Base-by-base conservation (phyloP, 2,113 vertebrate species). In the Strix aluco region DNA sequence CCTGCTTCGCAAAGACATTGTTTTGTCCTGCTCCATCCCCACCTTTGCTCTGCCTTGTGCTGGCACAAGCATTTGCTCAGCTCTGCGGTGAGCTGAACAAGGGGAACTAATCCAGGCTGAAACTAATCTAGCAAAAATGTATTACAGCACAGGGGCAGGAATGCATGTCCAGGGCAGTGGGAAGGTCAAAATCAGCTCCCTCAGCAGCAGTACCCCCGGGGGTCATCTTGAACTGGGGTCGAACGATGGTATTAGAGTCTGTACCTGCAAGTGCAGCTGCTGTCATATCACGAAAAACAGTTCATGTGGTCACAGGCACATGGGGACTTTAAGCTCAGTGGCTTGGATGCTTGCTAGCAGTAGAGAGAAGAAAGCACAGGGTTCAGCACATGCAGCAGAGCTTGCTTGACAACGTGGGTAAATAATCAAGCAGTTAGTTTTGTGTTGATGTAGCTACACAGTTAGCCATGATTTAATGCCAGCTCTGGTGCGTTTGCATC, bases 361-460 rank as follows among this genome's bases (percentile, higher is more conserved):
- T 6, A 62, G 22, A 69, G 54, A 63, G n/a, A 52, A 63, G 80
- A 92, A 96, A 92, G 80, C 79, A 82, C 49, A 16, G 63, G 79
- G 65, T 81, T 95, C 86, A 91, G 86, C 83, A 89, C 38, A 55
- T 3, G 62, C 65, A 91, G 89, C 38, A 87, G 44, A 67, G 91
- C 47, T 84, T 87, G 94, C 69, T 42, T 85, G 84, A 89, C 84
- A 69, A 63, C 69, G 73, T 38, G 1, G 81, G 91, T 92, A 94
- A 96, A 87, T 79, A 96, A 52, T 59, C 61, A 81, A 91, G 73
- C 89, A 92, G 94, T 89, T 85, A 95, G 65, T 73, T 87, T 81
- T 42, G 81, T 87, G 89, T 86, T 91, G 86, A 95, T 81, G 87
- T 89, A 87, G 89, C 84, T 89, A 38, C 91, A 72, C 73, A 51